Evolutionary conservation across 2,888 invertebrate species (phyloP).

Genomic region (Geophilus truncorum): DNA sequence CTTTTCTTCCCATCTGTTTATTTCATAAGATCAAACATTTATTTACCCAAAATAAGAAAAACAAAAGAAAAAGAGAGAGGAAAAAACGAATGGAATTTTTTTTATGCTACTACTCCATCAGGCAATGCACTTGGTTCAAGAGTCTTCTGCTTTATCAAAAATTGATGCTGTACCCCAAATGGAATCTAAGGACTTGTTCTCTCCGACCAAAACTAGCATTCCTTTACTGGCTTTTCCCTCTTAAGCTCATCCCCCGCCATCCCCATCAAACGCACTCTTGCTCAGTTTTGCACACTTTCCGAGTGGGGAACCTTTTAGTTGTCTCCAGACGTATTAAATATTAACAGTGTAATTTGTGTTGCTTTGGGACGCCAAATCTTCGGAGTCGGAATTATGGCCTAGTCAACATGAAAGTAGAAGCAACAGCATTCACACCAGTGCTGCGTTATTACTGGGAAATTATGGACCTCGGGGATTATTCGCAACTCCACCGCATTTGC

Average conservation of each 20-base stretch:
- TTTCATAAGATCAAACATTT: neutral
- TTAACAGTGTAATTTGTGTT: neutral
- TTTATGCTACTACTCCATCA: neutral
- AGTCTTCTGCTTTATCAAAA: neutral
- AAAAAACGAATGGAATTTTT: neutral
- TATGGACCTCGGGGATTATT: no score
- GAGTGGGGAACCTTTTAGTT: neutral
- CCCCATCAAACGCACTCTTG: neutral
- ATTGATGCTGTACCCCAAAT: neutral
- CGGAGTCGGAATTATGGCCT: neutral
- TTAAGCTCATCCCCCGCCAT: neutral
- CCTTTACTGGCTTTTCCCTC: neutral
- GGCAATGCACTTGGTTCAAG: neutral
- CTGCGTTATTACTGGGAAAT: no score
- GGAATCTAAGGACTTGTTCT: neutral
- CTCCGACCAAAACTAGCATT: neutral
- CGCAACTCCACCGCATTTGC: no score
- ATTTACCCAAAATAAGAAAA: neutral
- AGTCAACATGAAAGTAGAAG: neutral
- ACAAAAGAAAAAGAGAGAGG: neutral
- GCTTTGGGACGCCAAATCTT: neutral
- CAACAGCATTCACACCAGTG: neutral
- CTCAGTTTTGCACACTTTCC: neutral
- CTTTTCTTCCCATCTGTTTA: neutral
- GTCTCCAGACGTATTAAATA: neutral